Conservation (phyloP, 2,113 vertebrate genomes). For the Morone saxatilis region DNA sequence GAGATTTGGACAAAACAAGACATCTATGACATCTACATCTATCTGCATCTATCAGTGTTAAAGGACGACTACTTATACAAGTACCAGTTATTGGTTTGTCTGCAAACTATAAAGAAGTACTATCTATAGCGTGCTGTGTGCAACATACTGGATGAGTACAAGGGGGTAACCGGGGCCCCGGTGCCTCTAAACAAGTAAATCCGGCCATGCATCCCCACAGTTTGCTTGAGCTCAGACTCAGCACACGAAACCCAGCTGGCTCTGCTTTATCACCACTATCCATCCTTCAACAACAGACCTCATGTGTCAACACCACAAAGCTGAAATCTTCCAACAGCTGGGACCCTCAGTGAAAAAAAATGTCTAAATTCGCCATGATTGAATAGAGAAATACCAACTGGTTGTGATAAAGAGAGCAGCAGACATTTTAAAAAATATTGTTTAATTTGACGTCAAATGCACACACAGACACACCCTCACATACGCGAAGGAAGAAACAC, state of each 20-base stretch:
- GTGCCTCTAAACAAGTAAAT: constrained; percentile 10
- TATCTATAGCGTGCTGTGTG: not conserved
- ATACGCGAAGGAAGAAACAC: constrained; percentile 9
- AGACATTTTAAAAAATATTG: not conserved
- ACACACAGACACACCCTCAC: not conserved
- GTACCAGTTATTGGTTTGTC: too few relatives aligned
- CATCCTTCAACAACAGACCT: constrained; percentile 29
- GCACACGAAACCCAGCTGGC: constrained; percentile 49
- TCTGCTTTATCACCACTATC: constrained; percentile 33
- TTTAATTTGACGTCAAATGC: constrained; percentile 17
- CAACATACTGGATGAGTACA: not conserved
- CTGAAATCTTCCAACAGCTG: constrained; percentile 61
- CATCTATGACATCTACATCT: too few relatives aligned
- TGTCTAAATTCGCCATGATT: not conserved
- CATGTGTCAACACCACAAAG: constrained; percentile 31
- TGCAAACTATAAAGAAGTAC: not conserved
- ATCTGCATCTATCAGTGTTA: too few relatives aligned
- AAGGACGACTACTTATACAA: too few relatives aligned
- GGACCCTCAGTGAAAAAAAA: constrained; percentile 12
- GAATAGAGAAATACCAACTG: constrained; percentile 1
- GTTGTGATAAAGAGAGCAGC: not conserved
- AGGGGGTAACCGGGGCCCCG: not conserved
- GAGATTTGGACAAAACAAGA: too few relatives aligned
- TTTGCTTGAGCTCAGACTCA: constrained; percentile 19
- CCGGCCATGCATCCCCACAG: constrained; percentile 10